phyloP scores from a whole-genome alignment of 2,113 vertebrate genomes.

The Salvelinus namaycush region DNA sequence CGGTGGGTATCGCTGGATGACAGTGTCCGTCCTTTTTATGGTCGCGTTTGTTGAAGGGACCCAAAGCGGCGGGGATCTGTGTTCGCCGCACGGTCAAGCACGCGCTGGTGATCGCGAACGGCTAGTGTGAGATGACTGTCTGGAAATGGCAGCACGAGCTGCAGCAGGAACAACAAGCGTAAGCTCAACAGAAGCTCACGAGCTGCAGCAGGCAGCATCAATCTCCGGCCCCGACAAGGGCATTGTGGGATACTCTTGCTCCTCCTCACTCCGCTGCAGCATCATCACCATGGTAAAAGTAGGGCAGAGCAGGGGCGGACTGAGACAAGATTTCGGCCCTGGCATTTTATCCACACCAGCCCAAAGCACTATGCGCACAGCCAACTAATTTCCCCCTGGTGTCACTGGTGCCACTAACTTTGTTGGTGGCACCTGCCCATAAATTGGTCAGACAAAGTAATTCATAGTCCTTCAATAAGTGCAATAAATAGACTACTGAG shows the following conservation, averaged over 20 bases:
- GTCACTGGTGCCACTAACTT: too few relatives aligned
- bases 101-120: slow-evolving; percentile 9
- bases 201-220: slow-evolving; percentile 75
- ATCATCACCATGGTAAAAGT: slow-evolving; percentile 33
- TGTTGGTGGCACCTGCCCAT: too few relatives aligned
- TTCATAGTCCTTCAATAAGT: too few relatives aligned
- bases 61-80: background rate
- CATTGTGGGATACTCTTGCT: slow-evolving; percentile 83
- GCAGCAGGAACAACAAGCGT: slow-evolving; percentile 10
- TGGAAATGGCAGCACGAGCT: slow-evolving; percentile 75
- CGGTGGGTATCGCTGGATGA: slow-evolving; percentile 32
- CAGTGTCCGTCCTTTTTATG: slow-evolving; percentile 17
- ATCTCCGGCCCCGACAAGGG: slow-evolving; percentile 72
- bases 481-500: too few relatives aligned
- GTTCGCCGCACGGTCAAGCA: background rate
- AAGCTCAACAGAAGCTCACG: background rate
- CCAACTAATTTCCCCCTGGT: background rate
- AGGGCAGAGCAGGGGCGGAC: slow-evolving; percentile 33
- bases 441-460: too few relatives aligned
- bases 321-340: too few relatives aligned
- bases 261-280: slow-evolving; percentile 48
- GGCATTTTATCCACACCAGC: too few relatives aligned
- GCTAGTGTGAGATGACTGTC: slow-evolving; percentile 30
- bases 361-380: background rate
- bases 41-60: too few relatives aligned